Conservation (phyloP, 92 coral and sea anemone species). For the Meandrina meandrites region DNA sequence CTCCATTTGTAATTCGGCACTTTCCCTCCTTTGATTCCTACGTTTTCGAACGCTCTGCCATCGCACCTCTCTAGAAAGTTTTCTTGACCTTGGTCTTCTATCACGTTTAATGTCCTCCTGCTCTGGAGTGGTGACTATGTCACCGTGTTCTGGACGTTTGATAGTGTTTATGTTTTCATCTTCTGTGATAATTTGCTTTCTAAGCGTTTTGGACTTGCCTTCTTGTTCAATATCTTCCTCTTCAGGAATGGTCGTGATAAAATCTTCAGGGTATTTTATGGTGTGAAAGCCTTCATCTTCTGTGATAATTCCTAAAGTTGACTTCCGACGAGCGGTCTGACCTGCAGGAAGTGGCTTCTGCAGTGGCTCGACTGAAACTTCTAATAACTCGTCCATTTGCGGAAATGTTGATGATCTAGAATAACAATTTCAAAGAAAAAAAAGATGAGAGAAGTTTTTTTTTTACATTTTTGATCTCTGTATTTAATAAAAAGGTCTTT, state of each 20-base stretch:
- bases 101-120: not conserved
- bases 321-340: not conserved
- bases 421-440: not conserved
- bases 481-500: no score
- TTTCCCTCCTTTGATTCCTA: not conserved
- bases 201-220: no score
- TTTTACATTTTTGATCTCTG: no score
- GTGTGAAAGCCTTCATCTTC: not conserved
- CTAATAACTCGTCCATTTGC: not conserved
- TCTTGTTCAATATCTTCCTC: no score
- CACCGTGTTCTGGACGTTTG: not conserved
- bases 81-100: not conserved
- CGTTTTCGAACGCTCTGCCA: not conserved
- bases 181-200: not conserved
- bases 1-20: not conserved
- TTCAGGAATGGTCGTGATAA: no score
- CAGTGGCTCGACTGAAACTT: not conserved
- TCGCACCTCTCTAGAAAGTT: not conserved
- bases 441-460: not conserved
- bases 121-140: not conserved
- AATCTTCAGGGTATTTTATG: no score
- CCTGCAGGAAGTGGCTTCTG: not conserved
- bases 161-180: not conserved
- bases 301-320: slow-evolving; percentile 10
- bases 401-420: not conserved